These are phyloP conservation scores for Austrolebias charrua DNA, from an alignment of 2,797 vertebrate species.

Conservation along the genomic window DNA sequence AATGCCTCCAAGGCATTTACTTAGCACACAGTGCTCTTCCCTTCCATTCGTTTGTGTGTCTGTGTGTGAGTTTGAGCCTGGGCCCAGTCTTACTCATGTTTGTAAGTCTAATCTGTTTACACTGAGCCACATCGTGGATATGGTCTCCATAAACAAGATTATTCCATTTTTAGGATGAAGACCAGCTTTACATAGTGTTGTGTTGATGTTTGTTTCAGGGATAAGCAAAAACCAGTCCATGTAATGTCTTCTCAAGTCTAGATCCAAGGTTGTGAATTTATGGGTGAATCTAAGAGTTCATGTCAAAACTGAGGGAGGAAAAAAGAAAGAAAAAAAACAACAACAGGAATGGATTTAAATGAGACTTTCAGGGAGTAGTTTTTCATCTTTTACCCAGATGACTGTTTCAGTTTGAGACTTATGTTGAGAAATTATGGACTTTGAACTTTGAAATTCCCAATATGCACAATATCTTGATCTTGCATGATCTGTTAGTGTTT, in stretches of 20 bases:
- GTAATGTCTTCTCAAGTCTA: not conserved
- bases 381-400: too few species aligned
- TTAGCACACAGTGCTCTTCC: constrained; percentile 46
- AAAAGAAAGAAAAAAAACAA: too few species aligned
- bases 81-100: constrained; percentile 5
- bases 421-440: too few species aligned
- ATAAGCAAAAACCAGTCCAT: not conserved
- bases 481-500: too few species aligned
- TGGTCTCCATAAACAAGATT: not conserved
- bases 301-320: constrained; percentile 55
- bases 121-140: not conserved
- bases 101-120: constrained; percentile 8
- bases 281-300: constrained; percentile 26
- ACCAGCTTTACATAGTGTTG: not conserved
- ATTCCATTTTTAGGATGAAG: not conserved
- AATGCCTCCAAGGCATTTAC: constrained; percentile 57
- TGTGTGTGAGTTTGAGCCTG: constrained; percentile 1
- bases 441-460: too few species aligned
- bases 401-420: too few species aligned
- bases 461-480: too few species aligned
- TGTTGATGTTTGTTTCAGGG: not conserved
- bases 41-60: constrained; percentile 22
- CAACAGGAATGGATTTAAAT: too few species aligned
- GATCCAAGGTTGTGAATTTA: not conserved
- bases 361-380: too few species aligned